A percentile compares a stretch with the other conserved stretches of the same genome.
Conservation (phyloP, 2,888 invertebrate species). For the Zaprionus obscuricornis region DNA sequence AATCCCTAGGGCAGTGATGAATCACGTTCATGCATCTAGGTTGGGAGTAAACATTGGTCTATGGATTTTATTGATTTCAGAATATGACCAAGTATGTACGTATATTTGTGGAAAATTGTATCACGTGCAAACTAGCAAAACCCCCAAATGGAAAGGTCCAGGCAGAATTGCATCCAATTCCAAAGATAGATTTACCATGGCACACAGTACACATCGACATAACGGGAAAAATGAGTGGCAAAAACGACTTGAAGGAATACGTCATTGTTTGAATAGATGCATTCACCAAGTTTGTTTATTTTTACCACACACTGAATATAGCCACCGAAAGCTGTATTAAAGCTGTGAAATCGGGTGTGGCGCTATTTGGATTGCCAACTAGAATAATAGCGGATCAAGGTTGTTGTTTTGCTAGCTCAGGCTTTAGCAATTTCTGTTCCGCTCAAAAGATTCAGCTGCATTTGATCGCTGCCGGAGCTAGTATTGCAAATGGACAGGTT, state of each 20-base stretch:
- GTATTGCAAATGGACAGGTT: constrained; percentile 37
- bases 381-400: constrained; percentile 26
- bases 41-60: constrained; percentile 5
- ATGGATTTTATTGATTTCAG: constrained; percentile 7
- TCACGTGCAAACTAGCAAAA: constrained; percentile 10
- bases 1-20: no score
- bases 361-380: constrained; percentile 20
- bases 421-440: constrained; percentile 26
- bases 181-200: no score
- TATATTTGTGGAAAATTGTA: constrained; percentile 18
- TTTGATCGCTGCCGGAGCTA: constrained; percentile 26
- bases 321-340: constrained; percentile 5
- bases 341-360: neutral
- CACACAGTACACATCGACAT: no score
- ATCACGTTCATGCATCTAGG: constrained; percentile 24
- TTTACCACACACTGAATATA: constrained; percentile 2
- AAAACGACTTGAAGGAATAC: constrained; percentile 7
- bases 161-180: no score
- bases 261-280: constrained; percentile 17
- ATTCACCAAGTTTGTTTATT: constrained; percentile 23
- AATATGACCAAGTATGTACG: constrained; percentile 15
- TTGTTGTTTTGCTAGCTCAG: constrained; percentile 14
- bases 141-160: constrained; percentile 14
- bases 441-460: constrained; percentile 30
- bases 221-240: constrained; percentile 15